Base-by-base conservation (phyloP, 2,797 vertebrate species). In the Halcyon badia region DNA sequence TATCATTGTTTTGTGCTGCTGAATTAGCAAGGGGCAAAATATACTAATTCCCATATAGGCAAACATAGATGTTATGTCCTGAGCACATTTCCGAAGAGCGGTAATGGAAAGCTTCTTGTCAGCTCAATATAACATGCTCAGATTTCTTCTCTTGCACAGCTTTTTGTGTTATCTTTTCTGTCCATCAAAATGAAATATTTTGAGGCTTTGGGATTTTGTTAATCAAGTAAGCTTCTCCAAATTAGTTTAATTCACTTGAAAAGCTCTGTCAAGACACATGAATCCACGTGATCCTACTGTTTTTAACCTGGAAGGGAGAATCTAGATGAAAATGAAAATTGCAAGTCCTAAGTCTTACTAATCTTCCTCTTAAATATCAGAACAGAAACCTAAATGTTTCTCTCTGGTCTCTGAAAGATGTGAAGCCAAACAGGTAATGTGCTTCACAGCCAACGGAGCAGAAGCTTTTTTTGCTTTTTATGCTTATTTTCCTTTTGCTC, bases 101-200 rank as follows among this genome's bases (percentile, higher is more conserved):
- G 14, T 48, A 75, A 12, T 44, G 44, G 75, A 66, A 48, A 85
- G 22, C 57, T 81, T 18, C 48, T 26, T 85, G 51, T 62, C 49
- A 68, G 48, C 79, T 85, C 46, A 42, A 0, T 20, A 0, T 15
- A 79, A 31, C 3, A 4, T 6, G 17, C 44, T 89, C 65, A 61
- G 5, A 25, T 60, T 72, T 71, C 46, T 80, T 69, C 35, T 71
- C 18, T 69, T 8, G 2, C 42, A 16, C 44, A 64, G 69, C 69
- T 83, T 71, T 84, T 2, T 25, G 18, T 80, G 31, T 93, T 93
- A 64, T 64, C 48, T 44, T 61, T 81, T 92, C 61, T 88, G 72
- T 82, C 86, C 30, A 76, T 87, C 85, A 86, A 62, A 93, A 56
- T 66, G 42, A 84, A 88, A 15, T 75, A 54, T 82, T 93, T 76